phyloP scores from a whole-genome alignment of 2,113 vertebrate genomes.

The Pungitius pungitius region DNA sequence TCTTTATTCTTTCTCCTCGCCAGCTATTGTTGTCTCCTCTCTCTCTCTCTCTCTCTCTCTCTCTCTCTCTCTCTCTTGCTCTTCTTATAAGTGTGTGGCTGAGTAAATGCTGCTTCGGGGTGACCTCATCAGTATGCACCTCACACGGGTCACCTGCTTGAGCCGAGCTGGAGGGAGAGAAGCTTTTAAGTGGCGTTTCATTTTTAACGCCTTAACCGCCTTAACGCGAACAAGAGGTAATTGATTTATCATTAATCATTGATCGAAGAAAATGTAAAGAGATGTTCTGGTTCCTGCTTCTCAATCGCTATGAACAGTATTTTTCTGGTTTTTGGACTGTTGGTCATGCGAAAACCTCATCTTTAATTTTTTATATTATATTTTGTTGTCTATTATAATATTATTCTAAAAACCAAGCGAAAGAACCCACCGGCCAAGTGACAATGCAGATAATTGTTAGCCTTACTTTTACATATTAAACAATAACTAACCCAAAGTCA shows the following conservation, averaged over 20 bases:
- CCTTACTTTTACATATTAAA: neutral
- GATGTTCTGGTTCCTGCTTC: neutral
- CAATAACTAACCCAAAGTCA: neutral
- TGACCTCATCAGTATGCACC: constrained; percentile 69
- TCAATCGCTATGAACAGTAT: neutral
- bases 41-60: neutral
- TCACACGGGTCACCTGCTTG: constrained; percentile 64
- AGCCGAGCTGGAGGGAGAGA: constrained; percentile 28
- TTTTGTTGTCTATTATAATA: too few relatives aligned
- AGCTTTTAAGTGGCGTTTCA: constrained; percentile 28
- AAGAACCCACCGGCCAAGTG: neutral
- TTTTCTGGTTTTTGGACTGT: neutral
- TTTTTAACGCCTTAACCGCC: constrained; percentile 12
- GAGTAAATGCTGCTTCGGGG: too few relatives aligned
- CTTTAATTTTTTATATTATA: neutral
- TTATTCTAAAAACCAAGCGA: neutral
- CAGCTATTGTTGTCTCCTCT: constrained; percentile 60
- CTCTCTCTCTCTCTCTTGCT: neutral
- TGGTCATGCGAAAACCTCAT: neutral
- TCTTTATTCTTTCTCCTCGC: constrained; percentile 38
- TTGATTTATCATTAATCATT: neutral
- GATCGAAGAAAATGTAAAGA: neutral
- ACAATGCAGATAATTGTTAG: neutral
- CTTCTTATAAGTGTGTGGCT: too few relatives aligned
- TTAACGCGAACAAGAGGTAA: neutral